These are phyloP conservation scores for Cydia amplana DNA, from an alignment of 1,140 invertebrate genomes.

Conservation along the genomic window DNA sequence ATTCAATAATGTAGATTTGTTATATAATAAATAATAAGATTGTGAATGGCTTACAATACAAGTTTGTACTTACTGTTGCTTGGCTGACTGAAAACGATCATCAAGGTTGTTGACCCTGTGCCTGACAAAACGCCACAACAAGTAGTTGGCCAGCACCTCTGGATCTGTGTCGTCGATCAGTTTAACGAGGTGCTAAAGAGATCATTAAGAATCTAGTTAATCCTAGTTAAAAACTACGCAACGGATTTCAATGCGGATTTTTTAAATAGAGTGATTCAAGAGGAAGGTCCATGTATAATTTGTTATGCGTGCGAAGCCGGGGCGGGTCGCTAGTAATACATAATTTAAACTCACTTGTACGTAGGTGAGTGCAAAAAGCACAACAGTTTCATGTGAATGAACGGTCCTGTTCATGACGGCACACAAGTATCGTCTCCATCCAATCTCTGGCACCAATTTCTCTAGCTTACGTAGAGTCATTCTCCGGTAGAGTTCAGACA, in stretches of 20 bases:
- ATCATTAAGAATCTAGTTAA: no score
- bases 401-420: conserved; percentile 83
- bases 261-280: no score
- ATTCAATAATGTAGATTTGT: no score
- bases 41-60: no score
- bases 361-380: conserved; percentile 87
- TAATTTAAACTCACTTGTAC: conserved; percentile 70
- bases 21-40: no score
- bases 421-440: conserved; percentile 88
- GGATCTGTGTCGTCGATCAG: conserved; percentile 71
- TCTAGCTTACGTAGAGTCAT: conserved; percentile 87
- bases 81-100: conserved; percentile 85
- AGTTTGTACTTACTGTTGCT: conserved; percentile 80
- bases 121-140: conserved; percentile 93
- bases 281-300: no score
- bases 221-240: no score
- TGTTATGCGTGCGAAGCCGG: no score
- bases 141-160: conserved; percentile 85
- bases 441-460: conserved; percentile 85
- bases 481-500: conserved; percentile 88
- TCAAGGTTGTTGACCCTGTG: conserved; percentile 93
- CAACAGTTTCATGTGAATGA: conserved; percentile 83
- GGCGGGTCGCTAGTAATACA: no score
- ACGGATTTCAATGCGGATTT: no score
- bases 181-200: conserved; percentile 74